Conservation (phyloP, 2,113 vertebrate genomes). For the Vanacampus margaritifer region DNA sequence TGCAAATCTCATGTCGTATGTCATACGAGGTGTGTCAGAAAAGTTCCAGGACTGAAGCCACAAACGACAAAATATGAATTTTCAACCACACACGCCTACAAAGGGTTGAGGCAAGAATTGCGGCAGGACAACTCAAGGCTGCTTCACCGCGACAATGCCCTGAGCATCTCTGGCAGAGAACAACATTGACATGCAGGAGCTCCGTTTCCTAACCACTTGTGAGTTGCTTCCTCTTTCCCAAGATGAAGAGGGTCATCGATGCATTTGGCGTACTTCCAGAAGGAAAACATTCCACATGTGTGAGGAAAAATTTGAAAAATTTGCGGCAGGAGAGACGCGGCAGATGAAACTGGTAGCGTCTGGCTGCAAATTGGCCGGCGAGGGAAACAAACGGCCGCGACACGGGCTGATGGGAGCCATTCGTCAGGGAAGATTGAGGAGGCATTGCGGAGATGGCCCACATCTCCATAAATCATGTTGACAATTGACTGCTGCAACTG, state of each 20-base stretch:
- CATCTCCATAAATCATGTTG: conserved; percentile 71
- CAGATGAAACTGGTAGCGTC: conserved; percentile 61
- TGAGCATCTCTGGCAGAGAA: no score
- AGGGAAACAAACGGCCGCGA: conserved; percentile 49
- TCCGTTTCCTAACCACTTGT: no score
- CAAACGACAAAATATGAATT: no score
- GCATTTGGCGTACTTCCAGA: no score
- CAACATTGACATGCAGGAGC: no score
- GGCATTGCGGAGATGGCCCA: conserved; percentile 57
- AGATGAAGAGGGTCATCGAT: no score
- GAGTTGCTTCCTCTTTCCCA: no score
- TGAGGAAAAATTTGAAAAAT: conserved; percentile 16
- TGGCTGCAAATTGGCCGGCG: conserved; percentile 46
- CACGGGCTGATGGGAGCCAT: conserved; percentile 43
- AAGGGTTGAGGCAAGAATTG: no score
- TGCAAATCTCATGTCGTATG: no score
- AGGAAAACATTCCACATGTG: not conserved
- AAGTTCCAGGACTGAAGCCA: not conserved
- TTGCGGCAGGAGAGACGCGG: conserved; percentile 44
- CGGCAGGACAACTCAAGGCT: no score
- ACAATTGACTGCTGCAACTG: conserved; percentile 64
- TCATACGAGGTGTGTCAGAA: conserved; percentile 20
- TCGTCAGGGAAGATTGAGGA: conserved; percentile 62
- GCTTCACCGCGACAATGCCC: no score
- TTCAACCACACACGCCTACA: no score